Percentiles rank a stretch among this genome's conserved stretches.
phyloP scores from a whole-genome alignment of 2,113 vertebrate genomes.

The Thomomys bottae region DNA sequence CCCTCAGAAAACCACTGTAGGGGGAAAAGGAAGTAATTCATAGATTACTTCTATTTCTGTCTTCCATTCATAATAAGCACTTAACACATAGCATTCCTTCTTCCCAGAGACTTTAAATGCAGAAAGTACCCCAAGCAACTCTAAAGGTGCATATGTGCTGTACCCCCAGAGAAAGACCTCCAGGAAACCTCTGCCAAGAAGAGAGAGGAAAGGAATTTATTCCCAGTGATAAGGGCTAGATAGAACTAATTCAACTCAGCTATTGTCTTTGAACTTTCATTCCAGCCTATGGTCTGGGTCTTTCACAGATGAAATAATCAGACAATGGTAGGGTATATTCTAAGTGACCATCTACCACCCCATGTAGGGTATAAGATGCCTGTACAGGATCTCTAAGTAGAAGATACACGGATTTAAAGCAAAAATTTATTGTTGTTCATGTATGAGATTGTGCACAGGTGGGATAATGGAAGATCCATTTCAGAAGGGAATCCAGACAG shows the following conservation, averaged over 20 bases:
- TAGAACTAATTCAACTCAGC: neutral
- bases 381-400: neutral
- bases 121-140: neutral
- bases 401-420: conserved; percentile 10
- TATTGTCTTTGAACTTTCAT: neutral
- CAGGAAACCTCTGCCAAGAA: neutral
- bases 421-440: neutral
- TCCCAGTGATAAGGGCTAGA: too few relatives aligned
- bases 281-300: neutral
- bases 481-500: neutral
- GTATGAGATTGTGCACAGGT: neutral
- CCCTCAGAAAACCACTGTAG: neutral
- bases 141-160: neutral
- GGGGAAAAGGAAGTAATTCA: neutral
- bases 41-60: neutral
- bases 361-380: rapidly evolving
- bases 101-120: neutral
- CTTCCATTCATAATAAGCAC: neutral
- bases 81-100: neutral
- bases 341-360: neutral
- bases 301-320: conserved; percentile 4
- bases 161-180: neutral
- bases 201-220: neutral
- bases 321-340: neutral
- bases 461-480: neutral